Evolutionary conservation across 1,140 invertebrate genomes (phyloP), one percentile per base, ranked within the genome.

Genomic region (Euglossa dilemma): DNA sequence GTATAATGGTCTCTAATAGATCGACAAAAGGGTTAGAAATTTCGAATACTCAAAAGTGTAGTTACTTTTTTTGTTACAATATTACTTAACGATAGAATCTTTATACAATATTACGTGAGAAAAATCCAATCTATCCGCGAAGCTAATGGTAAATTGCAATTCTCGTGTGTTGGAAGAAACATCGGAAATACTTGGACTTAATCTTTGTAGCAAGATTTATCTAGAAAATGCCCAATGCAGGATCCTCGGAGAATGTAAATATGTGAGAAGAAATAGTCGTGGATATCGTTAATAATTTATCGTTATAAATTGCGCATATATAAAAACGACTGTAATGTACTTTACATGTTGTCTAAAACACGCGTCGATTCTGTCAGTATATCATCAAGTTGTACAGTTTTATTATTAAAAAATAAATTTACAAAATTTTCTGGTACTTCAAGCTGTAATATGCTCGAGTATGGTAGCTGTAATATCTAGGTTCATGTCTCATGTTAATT

Each of bases 371-470:
- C 4, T 25, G 66, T n/a, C 25, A 25, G 25, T 50, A 25, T 52
- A 76, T 45, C 45, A 43, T 67, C 18, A 59, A 18, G 14, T 63
- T 16, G 16, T 56, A 23, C 11, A 63, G 23, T 70, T 64, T 67
- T 63, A 18, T 61, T 54, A 59, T 57, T 36, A 78, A 50, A 54
- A 28, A 54, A 43, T 45, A 23, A 63, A 71, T 79, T 93, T 86
- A 94, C 63, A 94, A 90, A 71, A 94, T 93, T 75, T 92, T 92
- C 59, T 93, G 92, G 73, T 94, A 94, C 73, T 94, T 94, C 12
- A 94, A 87, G 85, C 93, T 94, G 85, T 94, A 94, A 66, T 94
- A 94, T 14, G 94, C 94, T 28, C 93, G 88, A 78, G 94, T 94
- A 72, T 94, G 93, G 50, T 94, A 94, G 69, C 94, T 94, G 87